Evolutionary conservation across 35 echinoderm and acorn worm genomes (phyloP).

Genomic region (Ptychodera flava): DNA sequence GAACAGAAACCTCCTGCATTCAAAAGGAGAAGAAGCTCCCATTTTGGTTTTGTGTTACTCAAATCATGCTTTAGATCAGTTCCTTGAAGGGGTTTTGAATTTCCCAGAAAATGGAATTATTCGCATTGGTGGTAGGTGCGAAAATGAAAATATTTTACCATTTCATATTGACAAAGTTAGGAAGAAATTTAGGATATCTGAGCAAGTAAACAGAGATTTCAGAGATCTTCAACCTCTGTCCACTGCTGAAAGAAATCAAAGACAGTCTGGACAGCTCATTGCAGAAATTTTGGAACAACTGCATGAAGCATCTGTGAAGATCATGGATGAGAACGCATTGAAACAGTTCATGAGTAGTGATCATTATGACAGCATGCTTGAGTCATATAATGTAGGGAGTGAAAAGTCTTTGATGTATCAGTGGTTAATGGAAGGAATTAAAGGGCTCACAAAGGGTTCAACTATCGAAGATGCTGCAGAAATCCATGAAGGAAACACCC

Average conservation of each 20-base stretch:
- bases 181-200: background rate
- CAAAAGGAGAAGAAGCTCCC: slow-evolving; percentile 18
- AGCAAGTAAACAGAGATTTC: background rate
- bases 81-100: slow-evolving; percentile 57
- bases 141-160: slow-evolving; percentile 15
- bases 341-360: background rate
- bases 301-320: background rate
- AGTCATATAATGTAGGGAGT: background rate
- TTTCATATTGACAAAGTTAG: slow-evolving; percentile 4
- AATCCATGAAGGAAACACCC: background rate
- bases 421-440: background rate
- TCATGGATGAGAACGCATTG: background rate
- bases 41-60: slow-evolving; percentile 68
- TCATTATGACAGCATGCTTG: background rate
- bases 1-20: slow-evolving; percentile 24
- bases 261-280: background rate
- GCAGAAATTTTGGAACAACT: background rate
- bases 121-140: slow-evolving; percentile 50
- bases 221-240: background rate
- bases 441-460: background rate
- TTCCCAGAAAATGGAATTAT: slow-evolving; percentile 37
- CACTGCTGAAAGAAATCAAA: background rate
- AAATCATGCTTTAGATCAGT: slow-evolving; percentile 78
- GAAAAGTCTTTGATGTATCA: background rate
- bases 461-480: background rate